phyloP scores from a whole-genome alignment of 2,797 vertebrate species.

The Loris lydekkerianus region DNA sequence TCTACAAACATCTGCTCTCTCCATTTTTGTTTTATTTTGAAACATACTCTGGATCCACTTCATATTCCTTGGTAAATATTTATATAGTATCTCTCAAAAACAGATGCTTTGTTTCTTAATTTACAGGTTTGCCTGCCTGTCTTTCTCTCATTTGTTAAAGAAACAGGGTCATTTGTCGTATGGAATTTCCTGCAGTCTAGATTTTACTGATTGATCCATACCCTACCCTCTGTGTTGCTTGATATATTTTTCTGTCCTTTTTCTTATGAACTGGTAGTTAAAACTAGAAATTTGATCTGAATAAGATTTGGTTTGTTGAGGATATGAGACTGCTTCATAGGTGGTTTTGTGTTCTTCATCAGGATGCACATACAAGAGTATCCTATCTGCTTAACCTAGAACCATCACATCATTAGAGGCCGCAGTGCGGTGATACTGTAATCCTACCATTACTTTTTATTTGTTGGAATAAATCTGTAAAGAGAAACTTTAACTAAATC shows the following conservation, averaged over 20 bases:
- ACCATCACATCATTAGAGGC: neutral
- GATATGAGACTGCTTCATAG: neutral
- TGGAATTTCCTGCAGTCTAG: neutral
- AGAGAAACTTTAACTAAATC: conserved; percentile 14
- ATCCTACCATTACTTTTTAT: neutral
- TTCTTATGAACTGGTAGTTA: neutral
- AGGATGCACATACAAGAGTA: neutral
- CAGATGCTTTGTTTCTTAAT: neutral
- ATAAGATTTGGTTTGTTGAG: neutral
- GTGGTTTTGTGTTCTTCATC: neutral
- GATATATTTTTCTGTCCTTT: neutral
- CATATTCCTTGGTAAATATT: neutral
- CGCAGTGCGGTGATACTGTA: neutral
- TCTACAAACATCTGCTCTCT: neutral
- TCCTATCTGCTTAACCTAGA: neutral
- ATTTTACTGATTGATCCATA: neutral
- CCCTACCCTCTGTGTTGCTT: neutral
- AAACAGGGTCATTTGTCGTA: neutral
- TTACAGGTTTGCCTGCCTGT: neutral
- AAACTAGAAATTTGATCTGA: neutral
- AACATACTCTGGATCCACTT: neutral
- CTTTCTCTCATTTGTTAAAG: neutral
- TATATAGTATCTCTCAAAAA: neutral
- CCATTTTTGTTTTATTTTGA: conserved; percentile 32
- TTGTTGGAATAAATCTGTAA: neutral